A percentile compares a stretch with the other conserved stretches of the same genome.
Evolutionary conservation across 2,888 invertebrate genomes (phyloP).

Genomic region (Autographa gamma): DNA sequence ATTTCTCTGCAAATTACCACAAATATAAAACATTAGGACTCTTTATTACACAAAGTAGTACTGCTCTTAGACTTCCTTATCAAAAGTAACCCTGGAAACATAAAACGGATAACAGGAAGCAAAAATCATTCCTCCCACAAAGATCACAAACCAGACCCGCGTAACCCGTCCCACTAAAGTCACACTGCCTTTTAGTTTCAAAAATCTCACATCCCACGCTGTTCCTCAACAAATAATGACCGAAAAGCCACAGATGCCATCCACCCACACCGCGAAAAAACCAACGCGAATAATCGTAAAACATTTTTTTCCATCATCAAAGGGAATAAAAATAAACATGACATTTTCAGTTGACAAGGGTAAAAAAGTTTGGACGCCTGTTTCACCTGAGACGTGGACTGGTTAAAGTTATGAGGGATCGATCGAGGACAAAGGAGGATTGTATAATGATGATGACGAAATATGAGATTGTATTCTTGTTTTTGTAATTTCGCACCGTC

Average conservation of each 20-base stretch:
- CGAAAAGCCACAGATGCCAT: constrained; percentile 6
- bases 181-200: constrained; percentile 1
- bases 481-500: background rate
- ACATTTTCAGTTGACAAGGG: constrained; percentile 75
- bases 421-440: constrained; percentile 24
- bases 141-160: background rate
- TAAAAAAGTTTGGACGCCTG: constrained; percentile 72
- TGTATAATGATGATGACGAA: background rate
- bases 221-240: background rate
- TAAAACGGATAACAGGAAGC: background rate
- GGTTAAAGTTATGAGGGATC: constrained; percentile 52
- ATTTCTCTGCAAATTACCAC: too few species aligned
- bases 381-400: constrained; percentile 68
- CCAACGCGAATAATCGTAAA: constrained; percentile 35
- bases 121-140: background rate
- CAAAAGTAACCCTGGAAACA: background rate
- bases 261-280: background rate
- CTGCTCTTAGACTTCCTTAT: too few species aligned
- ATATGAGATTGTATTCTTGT: background rate
- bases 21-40: too few species aligned
- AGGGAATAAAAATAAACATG: constrained; percentile 68
- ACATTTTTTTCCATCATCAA: constrained; percentile 51
- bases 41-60: too few species aligned
- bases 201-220: background rate
- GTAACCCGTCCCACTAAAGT: constrained; percentile 2